A percentile compares a stretch with the other conserved stretches of the same genome.
Conservation (phyloP, 1,140 invertebrate species). For the Eriocheir sinensis region DNA sequence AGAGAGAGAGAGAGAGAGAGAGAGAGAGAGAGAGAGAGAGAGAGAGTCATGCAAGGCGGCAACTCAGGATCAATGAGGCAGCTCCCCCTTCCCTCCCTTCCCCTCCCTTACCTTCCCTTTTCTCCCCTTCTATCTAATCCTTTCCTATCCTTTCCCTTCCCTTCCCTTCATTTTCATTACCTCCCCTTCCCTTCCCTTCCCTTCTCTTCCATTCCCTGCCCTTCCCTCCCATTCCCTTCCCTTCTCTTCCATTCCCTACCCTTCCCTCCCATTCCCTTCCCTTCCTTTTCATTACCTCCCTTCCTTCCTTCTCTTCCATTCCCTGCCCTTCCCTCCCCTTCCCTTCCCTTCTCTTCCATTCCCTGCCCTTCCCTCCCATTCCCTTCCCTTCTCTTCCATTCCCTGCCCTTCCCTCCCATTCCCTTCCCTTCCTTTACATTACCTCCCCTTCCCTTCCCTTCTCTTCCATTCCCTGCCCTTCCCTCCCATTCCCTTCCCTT, state of each 20-base stretch:
- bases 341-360: too few species aligned
- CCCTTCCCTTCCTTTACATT: not conserved
- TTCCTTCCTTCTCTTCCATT: too few species aligned
- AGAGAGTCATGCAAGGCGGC: not conserved
- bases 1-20: constrained; percentile 50
- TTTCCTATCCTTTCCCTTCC: not conserved
- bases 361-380: too few species aligned
- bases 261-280: not conserved
- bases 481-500: not conserved
- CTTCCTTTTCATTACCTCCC: not conserved
- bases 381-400: not conserved
- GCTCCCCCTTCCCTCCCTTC: not conserved
- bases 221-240: not conserved
- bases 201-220: too few species aligned
- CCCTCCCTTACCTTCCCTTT: not conserved
- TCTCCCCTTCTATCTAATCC: not conserved
- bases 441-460: not conserved
- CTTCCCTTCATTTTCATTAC: too few species aligned
- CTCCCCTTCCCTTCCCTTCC: too few species aligned
- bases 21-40: constrained; percentile 33
- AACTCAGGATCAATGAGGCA: not conserved
- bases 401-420: not conserved
- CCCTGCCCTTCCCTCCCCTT: too few species aligned
- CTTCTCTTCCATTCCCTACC: not conserved
- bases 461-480: not conserved